Percentiles rank a stretch among this genome's conserved stretches.
phyloP scores from a whole-genome alignment of 2,797 vertebrate genomes.

The Antrozous pallidus region DNA sequence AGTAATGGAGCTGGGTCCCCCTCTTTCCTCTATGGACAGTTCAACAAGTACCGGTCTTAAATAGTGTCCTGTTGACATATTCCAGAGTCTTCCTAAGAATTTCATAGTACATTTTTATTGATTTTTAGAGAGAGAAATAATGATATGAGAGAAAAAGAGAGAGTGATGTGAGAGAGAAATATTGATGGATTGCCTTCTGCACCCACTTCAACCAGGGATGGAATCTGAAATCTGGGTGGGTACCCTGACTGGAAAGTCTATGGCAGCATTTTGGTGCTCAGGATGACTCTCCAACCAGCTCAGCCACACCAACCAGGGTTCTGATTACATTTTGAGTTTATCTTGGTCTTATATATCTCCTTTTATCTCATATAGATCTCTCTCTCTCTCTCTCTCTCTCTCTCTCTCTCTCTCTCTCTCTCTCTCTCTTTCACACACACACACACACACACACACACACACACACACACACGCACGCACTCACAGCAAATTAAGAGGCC shows the following conservation, averaged over 20 bases:
- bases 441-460: too few species aligned
- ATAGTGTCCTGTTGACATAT: background rate
- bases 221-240: background rate
- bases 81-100: background rate
- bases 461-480: background rate
- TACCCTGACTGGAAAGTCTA: background rate
- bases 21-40: background rate
- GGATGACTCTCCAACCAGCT: background rate
- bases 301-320: background rate
- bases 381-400: background rate
- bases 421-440: too few species aligned
- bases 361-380: background rate
- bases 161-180: background rate
- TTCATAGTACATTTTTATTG: background rate
- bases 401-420: background rate
- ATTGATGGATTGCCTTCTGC: background rate
- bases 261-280: background rate
- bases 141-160: too few species aligned
- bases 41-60: background rate
- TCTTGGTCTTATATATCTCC: background rate
- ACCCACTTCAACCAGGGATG: background rate
- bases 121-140: background rate
- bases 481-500: background rate
- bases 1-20: background rate
- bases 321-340: background rate